Percentiles rank a stretch among this genome's conserved stretches.
Evolutionary conservation across 2,888 invertebrate genomes (phyloP).

Genomic region (Sinopyrophorus schimmeli): DNA sequence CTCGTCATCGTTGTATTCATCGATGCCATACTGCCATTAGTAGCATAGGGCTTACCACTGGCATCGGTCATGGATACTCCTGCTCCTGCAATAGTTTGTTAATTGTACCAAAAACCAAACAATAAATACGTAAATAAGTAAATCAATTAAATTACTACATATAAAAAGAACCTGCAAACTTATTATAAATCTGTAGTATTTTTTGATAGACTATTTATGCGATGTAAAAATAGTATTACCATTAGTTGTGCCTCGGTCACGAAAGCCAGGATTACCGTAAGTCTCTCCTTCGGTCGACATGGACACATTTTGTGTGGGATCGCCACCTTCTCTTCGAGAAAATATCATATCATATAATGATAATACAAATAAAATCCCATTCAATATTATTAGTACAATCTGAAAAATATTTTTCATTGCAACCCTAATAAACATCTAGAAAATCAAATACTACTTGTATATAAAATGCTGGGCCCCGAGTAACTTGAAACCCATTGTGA

Average conservation of each 20-base stretch:
- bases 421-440: too few species aligned
- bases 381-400: constrained; percentile 77
- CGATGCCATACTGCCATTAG: constrained; percentile 69
- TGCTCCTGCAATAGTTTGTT: constrained; percentile 54
- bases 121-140: neutral
- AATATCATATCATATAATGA: constrained; percentile 81
- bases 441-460: constrained; percentile 67
- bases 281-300: constrained; percentile 68
- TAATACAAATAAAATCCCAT: constrained; percentile 75
- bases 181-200: neutral
- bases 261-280: constrained; percentile 84
- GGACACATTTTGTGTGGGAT: constrained; percentile 70
- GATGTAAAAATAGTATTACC: constrained; percentile 48
- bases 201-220: neutral
- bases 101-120: neutral
- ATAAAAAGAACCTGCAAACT: neutral
- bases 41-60: constrained; percentile 79
- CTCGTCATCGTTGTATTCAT: constrained; percentile 73
- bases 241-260: constrained; percentile 62
- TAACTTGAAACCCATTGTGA: constrained; percentile 72
- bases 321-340: constrained; percentile 74
- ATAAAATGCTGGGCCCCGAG: constrained; percentile 83
- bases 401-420: too few species aligned
- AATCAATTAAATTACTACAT: neutral
- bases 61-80: constrained; percentile 83